These are phyloP conservation scores for Hydractinia echinata DNA, from an alignment of 30 jellyfish, hydroid and myxozoan genomes.

Conservation along the genomic window DNA sequence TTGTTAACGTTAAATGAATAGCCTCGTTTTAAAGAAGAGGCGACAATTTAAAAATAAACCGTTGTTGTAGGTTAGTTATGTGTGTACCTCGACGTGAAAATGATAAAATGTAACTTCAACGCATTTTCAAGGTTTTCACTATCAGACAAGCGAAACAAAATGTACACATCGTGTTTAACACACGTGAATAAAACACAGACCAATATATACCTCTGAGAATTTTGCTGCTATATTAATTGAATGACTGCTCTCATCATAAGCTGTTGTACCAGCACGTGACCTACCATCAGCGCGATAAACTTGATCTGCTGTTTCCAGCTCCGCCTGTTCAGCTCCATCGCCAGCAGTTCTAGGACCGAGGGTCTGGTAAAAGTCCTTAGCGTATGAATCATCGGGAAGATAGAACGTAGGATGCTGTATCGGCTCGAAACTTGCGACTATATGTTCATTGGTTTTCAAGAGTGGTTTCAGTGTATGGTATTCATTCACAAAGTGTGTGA, in stretches of 20 bases:
- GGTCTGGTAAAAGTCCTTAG: background rate
- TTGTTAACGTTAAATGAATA: too few relatives aligned
- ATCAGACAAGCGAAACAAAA: too few relatives aligned
- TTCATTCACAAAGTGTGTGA: too few relatives aligned
- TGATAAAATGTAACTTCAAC: too few relatives aligned
- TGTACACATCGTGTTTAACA: too few relatives aligned
- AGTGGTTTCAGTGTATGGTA: too few relatives aligned
- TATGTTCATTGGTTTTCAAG: too few relatives aligned
- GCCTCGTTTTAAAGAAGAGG: too few relatives aligned
- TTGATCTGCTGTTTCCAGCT: slow-evolving; percentile 7
- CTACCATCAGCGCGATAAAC: background rate
- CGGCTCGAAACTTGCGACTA: slow-evolving; percentile 28
- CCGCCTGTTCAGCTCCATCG: slow-evolving; percentile 71
- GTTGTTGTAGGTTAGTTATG: too few relatives aligned
- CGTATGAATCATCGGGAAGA: slow-evolving; percentile 1
- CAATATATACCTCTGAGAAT: slow-evolving; percentile 29
- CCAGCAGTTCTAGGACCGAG: slow-evolving; percentile 74
- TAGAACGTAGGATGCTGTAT: slow-evolving; percentile 49
- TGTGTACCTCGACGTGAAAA: too few relatives aligned
- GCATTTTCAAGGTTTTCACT: too few relatives aligned
- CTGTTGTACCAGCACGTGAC: background rate
- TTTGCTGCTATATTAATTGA: slow-evolving; percentile 40
- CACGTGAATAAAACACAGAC: background rate
- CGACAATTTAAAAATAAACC: too few relatives aligned
- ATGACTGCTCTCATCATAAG: slow-evolving; percentile 20